Percentiles rank a stretch among this genome's conserved stretches.
These are phyloP conservation scores for Acholoe squamosa DNA, from an alignment of 2,888 invertebrate species.

Conservation along the genomic window DNA sequence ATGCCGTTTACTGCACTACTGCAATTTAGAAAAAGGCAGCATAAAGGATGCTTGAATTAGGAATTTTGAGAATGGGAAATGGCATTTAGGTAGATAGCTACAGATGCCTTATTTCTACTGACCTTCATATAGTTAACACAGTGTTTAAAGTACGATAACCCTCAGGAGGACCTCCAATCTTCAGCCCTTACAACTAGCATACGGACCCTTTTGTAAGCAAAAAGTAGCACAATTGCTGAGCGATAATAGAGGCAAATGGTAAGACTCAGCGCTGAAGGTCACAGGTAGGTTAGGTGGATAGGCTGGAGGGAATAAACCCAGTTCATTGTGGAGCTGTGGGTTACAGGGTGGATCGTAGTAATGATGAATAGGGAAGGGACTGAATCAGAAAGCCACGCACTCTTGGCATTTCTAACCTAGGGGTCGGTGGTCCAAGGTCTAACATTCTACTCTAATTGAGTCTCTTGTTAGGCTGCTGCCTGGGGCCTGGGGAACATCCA, in stretches of 20 bases:
- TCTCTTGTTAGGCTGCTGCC: neutral
- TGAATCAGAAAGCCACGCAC: neutral
- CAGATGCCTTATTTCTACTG: too few species aligned
- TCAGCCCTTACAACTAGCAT: too few species aligned
- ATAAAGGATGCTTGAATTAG: too few species aligned
- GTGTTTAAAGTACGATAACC: too few species aligned
- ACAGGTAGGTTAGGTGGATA: neutral
- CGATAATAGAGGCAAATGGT: neutral
- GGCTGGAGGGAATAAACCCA: too few species aligned
- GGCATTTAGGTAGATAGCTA: too few species aligned
- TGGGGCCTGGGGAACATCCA: neutral
- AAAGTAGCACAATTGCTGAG: neutral
- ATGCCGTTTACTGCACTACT: too few species aligned
- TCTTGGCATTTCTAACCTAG: neutral
- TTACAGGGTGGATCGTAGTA: slow-evolving; percentile 4
- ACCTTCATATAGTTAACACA: too few species aligned
- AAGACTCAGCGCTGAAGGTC: neutral
- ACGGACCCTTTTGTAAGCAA: too few species aligned
- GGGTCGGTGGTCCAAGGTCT: neutral
- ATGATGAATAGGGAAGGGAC: neutral
- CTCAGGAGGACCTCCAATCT: too few species aligned
- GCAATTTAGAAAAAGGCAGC: too few species aligned
- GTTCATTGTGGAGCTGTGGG: neutral
- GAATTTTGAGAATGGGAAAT: too few species aligned
- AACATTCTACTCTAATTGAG: neutral